These are phyloP conservation scores for Hormiphora californensis DNA, from an alignment of 37 sponge, comb jelly and placozoan genomes.

Conservation along the genomic window DNA sequence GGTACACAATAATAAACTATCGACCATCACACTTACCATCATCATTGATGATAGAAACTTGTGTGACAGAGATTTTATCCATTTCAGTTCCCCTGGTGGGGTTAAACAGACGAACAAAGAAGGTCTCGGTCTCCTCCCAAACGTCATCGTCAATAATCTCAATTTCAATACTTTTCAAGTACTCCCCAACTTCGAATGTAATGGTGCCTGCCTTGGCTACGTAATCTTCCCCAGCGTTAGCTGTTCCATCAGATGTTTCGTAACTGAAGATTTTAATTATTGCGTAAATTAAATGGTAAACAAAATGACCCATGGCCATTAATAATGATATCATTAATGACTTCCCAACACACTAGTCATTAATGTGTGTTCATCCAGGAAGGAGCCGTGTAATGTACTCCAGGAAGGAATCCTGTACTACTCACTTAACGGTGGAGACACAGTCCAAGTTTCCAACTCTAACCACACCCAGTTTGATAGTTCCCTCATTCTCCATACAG, in stretches of 20 bases:
- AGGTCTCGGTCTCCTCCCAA: conserved; percentile 51
- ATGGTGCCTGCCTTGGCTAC: conserved; percentile 15
- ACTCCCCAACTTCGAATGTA: conserved; percentile 35
- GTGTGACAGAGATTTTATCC: conserved; percentile 28
- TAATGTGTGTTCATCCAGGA: no score
- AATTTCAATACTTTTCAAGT: conserved; percentile 39
- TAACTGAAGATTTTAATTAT: background rate
- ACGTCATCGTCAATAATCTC: conserved; percentile 53
- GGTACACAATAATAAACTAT: no score
- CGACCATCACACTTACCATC: conserved; percentile 47
- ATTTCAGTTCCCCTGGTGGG: conserved; percentile 42
- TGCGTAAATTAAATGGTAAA: no score
- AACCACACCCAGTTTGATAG: conserved; percentile 45
- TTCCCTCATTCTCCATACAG: conserved; percentile 54
- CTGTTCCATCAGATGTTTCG: conserved; percentile 54
- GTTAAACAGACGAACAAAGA: conserved; percentile 48
- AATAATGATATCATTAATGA: no score
- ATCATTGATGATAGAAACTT: conserved; percentile 53
- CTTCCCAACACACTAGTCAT: no score
- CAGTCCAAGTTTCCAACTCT: conserved; percentile 38
- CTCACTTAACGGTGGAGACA: conserved; percentile 10
- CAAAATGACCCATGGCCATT: no score
- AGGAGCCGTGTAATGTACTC: no score
- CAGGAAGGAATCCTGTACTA: background rate
- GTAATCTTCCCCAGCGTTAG: conserved; percentile 50